Conservation (phyloP, 2,888 invertebrate species). For the Hymenopus coronatus region DNA sequence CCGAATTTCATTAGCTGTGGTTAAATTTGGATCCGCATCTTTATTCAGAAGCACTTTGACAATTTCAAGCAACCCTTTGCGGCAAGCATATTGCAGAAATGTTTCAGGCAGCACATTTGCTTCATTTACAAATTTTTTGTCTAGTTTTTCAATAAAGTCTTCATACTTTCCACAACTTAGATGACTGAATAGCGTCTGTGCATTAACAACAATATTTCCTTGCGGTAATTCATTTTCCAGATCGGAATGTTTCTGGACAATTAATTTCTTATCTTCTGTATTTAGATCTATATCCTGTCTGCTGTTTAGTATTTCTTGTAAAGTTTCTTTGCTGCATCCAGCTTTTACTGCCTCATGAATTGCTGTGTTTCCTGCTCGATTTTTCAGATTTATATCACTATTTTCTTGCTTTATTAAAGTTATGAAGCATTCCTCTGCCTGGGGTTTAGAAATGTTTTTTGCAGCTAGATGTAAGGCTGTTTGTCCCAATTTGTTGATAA, state of each 20-base stretch:
- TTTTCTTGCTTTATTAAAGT: not conserved
- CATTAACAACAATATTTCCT: not conserved
- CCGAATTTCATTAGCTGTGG: not conserved
- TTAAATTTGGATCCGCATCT: not conserved
- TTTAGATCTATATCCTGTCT: not conserved
- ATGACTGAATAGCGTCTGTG: not conserved
- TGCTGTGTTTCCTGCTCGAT: not conserved
- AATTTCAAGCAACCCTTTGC: not conserved
- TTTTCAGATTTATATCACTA: not conserved
- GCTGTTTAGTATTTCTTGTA: not conserved
- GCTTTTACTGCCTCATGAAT: not conserved
- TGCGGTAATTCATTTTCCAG: not conserved
- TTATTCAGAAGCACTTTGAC: not conserved
- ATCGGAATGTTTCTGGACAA: not conserved
- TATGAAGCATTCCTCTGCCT: not conserved
- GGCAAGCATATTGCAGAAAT: not conserved
- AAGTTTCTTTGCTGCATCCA: not conserved
- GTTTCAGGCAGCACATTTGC: not conserved
- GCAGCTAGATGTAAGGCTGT: conserved; percentile 8
- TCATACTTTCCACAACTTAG: not conserved
- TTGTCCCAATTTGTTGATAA: not conserved
- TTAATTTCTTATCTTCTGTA: not conserved
- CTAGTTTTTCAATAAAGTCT: not conserved
- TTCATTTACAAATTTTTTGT: not conserved
- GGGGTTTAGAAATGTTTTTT: not conserved